Percentiles rank a stretch among this genome's conserved stretches.
Conservation (phyloP, 2,113 vertebrate genomes). For the Dryoscopus gambensis region DNA sequence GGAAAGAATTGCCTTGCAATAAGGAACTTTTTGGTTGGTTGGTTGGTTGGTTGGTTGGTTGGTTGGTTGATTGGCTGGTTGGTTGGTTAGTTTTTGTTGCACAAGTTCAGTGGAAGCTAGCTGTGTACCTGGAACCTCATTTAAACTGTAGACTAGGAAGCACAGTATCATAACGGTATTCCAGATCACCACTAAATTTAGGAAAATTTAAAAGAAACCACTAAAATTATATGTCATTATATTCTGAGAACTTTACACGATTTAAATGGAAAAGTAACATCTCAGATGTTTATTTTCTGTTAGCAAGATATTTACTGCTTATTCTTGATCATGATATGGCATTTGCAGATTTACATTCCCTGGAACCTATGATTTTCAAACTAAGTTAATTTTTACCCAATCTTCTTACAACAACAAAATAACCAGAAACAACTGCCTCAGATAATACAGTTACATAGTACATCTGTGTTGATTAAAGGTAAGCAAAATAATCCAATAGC, state of each 20-base stretch:
- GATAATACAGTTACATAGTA: not conserved
- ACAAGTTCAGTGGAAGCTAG: not conserved
- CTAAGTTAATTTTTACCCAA: not conserved
- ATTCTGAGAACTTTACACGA: not conserved
- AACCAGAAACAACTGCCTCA: not conserved
- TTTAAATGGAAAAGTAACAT: not conserved
- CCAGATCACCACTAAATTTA: not conserved
- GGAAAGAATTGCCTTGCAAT: not conserved
- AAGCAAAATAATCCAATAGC: not conserved
- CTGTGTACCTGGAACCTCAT: not conserved
- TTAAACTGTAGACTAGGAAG: not conserved
- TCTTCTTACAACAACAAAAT: not conserved
- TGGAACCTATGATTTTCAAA: not conserved
- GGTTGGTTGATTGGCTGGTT: not conserved
- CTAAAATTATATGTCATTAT: not conserved
- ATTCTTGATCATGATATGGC: not conserved
- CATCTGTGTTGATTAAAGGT: not conserved
- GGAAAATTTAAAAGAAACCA: not conserved
- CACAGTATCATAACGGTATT: not conserved
- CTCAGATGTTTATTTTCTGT: not conserved
- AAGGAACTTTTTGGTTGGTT: not conserved
- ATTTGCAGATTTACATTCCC: not conserved
- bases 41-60: not conserved
- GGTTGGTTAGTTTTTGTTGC: not conserved
- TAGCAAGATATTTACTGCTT: not conserved